Base-by-base conservation (phyloP, 2,797 vertebrate species). In the Lutjanus argentimaculatus region DNA sequence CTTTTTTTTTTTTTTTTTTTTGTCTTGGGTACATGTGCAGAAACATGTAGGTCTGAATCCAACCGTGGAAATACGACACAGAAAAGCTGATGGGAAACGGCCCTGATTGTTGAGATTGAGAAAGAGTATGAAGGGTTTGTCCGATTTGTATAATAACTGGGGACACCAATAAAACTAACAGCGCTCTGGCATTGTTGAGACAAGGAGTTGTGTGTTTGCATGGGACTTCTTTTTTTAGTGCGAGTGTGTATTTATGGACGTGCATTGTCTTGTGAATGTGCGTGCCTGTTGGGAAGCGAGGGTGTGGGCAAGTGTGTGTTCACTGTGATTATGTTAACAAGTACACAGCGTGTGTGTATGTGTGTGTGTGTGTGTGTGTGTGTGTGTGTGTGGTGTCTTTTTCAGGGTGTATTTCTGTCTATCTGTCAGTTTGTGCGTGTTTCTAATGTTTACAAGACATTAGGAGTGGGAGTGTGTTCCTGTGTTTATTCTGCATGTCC, bases 381-480 rank as follows among this genome's bases (percentile, higher is more conserved):
- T 58, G 74, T 67, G 65, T 77, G 78, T 74, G 70, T 73, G 72
- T 66, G 19, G 78, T 67, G 79, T 89, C 86, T 83, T 66, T 71
- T 83, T 73, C 74, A 69, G 85, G 83, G 66, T 80, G 81, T 86
- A 82, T 84, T 74, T 85, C 67, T 79, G 84, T 87, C 74, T 84
- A 59, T 87, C 88, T 80, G 84, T 88, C 75, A 75, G 87, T 83
- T 76, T 84, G 80, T 91, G 93, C 77, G 75, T 92, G 91, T 93
- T 85, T 79, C 84, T 84, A 21, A 75, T 92, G 92, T 94, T 93
- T 93, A 94, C 85, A 80, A 90, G 87, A 91, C 92, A 91, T 94
- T 92, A 92, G 92, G 77, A 92, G 89, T 86, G 90, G 92, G 93
- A 95, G 93, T 93, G 95, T 92, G 88, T 94, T 94, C 93, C 94